These are phyloP conservation scores for Onthophagus taurus DNA, from an alignment of 1,140 invertebrate species.

Conservation along the genomic window DNA sequence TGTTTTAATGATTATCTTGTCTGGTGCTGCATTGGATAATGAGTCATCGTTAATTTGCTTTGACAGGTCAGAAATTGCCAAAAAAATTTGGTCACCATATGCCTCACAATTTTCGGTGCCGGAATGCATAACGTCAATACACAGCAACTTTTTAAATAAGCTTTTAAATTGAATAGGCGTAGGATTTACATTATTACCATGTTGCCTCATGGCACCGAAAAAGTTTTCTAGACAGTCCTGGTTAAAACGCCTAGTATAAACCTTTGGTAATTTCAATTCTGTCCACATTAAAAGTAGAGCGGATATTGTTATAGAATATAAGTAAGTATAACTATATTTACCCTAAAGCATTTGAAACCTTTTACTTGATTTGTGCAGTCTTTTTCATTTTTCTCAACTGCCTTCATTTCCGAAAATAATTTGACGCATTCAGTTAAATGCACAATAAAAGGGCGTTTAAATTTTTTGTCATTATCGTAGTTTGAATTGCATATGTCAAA, in stretches of 20 bases:
- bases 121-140: too few relatives aligned
- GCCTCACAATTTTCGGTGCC: too few relatives aligned
- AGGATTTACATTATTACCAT: conserved; percentile 16
- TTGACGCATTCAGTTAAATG: neutral
- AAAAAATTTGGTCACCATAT: too few relatives aligned
- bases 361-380: neutral
- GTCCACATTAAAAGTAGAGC: conserved; percentile 9
- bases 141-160: conserved; percentile 16
- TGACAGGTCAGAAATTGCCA: too few relatives aligned
- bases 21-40: too few relatives aligned
- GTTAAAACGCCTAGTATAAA: conserved; percentile 15
- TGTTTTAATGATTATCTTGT: too few relatives aligned
- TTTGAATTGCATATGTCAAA: conserved; percentile 12
- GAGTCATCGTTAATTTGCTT: too few relatives aligned
- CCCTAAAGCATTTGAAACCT: neutral
- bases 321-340: too few relatives aligned
- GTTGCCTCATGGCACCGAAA: conserved; percentile 14
- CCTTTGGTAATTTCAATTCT: neutral
- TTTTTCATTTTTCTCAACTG: neutral
- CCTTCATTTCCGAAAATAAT: neutral
- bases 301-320: too few relatives aligned
- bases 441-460: too few relatives aligned
- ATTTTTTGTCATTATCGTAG: neutral
- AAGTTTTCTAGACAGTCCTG: conserved; percentile 20
- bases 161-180: conserved; percentile 16